A percentile compares a stretch with the other conserved stretches of the same genome.
Evolutionary conservation across 2,888 invertebrate genomes (phyloP).

Genomic region (Periphyllus acericola): DNA sequence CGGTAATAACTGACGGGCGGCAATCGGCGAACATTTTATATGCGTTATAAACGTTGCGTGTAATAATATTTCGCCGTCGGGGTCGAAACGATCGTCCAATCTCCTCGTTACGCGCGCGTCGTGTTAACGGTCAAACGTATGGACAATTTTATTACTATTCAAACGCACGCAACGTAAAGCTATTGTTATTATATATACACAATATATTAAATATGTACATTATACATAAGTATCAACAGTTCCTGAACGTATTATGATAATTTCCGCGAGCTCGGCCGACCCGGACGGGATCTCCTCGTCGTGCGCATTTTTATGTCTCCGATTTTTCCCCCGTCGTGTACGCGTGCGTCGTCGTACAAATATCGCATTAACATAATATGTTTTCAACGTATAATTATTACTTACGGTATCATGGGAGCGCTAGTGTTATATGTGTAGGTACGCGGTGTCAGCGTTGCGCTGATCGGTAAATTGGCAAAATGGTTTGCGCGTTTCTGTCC

Average conservation of each 20-base stretch:
- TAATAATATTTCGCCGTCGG: neutral
- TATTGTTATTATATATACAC: no score
- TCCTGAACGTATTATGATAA: neutral
- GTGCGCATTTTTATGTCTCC: neutral
- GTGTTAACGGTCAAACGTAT: no score
- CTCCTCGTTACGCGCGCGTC: no score
- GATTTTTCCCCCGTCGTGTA: neutral
- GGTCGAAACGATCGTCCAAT: no score
- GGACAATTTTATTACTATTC: no score
- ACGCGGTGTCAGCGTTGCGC: neutral
- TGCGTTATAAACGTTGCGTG: neutral
- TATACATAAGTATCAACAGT: no score
- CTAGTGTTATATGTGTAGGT: no score
- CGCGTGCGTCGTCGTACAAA: no score
- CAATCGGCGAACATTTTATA: neutral
- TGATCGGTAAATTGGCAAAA: neutral
- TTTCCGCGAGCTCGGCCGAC: neutral
- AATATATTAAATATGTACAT: no score
- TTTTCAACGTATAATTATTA: neutral
- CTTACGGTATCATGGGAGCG: no score
- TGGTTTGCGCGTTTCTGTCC: neutral
- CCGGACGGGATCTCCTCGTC: neutral
- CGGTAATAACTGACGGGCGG: neutral
- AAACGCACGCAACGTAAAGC: neutral
- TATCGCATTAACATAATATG: neutral